Evolutionary conservation across 2,888 invertebrate genomes (phyloP).

Genomic region (Ornithoptera alexandrae): DNA sequence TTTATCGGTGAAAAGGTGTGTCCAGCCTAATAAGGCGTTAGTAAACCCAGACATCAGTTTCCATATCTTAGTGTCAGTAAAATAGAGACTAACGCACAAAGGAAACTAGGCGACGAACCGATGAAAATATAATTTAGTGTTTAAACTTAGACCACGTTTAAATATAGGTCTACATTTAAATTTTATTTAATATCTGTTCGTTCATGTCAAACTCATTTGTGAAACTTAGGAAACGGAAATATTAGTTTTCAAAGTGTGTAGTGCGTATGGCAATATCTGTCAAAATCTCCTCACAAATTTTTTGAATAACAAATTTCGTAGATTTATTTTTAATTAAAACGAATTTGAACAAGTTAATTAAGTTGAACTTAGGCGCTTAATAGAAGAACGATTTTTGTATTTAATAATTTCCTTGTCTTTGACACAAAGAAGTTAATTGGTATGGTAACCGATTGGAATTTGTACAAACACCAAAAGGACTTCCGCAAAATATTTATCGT

Average conservation of each 20-base stretch:
- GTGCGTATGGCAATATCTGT: neutral
- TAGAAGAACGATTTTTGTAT: neutral
- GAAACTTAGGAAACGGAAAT: neutral
- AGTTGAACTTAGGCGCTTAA: neutral
- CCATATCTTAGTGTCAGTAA: conserved; percentile 46
- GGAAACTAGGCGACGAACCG: neutral
- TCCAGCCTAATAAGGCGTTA: conserved; percentile 62
- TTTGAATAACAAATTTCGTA: neutral
- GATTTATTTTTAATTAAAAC: neutral
- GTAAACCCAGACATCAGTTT: conserved; percentile 67
- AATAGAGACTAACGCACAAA: conserved; percentile 20
- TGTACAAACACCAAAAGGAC: no score
- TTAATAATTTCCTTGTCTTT: no score
- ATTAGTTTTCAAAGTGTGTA: neutral
- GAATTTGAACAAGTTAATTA: neutral
- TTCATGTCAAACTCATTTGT: neutral
- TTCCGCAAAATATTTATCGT: no score
- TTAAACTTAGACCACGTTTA: no score
- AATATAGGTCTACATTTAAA: neutral
- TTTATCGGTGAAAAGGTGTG: conserved; percentile 65
- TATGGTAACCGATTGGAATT: no score
- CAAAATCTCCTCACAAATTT: neutral
- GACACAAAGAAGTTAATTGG: no score
- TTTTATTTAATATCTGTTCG: neutral
- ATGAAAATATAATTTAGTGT: neutral